Percentiles rank a stretch among this genome's conserved stretches.
Conservation (phyloP, 2,888 invertebrate genomes). For the Tanypteryx hageni region DNA sequence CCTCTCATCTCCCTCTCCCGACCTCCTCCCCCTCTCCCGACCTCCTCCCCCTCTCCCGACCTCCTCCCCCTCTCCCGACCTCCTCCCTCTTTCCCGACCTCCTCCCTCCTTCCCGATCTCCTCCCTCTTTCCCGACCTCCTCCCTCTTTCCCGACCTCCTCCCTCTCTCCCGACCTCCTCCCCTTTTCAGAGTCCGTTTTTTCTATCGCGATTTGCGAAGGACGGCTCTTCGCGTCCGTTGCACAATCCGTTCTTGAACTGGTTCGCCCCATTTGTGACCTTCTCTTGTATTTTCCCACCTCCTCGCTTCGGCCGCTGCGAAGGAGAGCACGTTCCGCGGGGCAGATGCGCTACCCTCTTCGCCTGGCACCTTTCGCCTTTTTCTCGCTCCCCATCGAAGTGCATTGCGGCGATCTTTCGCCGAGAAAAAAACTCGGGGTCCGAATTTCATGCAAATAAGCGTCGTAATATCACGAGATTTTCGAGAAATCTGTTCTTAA, state of each 20-base stretch:
- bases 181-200: not conserved
- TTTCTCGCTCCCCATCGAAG: not conserved
- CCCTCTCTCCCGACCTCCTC: no score
- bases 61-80: no score
- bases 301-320: not conserved
- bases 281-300: not conserved
- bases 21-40: no score
- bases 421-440: not conserved
- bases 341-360: not conserved
- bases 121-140: no score
- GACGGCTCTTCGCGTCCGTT: not conserved
- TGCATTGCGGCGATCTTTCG: not conserved
- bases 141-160: no score
- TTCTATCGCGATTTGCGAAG: not conserved
- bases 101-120: no score
- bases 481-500: no score
- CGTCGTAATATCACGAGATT: no score
- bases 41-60: no score
- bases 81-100: no score
- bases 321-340: not conserved
- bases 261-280: slow-evolving; percentile 38
- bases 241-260: slow-evolving; percentile 47
- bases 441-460: no score
- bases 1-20: not conserved
- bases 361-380: not conserved